Evolutionary conservation across 2,113 vertebrate genomes (phyloP).

Genomic region (Pluvianellus socialis): DNA sequence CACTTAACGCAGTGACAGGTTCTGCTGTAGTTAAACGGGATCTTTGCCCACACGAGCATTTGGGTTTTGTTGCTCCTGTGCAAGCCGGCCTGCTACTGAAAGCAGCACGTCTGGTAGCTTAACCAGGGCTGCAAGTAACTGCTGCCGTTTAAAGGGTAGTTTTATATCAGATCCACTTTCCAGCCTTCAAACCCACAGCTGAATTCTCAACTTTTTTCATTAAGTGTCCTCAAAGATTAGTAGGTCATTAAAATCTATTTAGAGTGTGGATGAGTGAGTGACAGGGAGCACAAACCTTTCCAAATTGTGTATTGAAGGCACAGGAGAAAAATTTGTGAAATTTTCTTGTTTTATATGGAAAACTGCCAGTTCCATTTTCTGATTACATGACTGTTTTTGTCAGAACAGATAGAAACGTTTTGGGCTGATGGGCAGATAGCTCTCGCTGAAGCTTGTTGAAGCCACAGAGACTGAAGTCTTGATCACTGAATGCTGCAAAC

Average conservation of each 20-base stretch:
- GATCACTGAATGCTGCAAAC: conserved; percentile 38
- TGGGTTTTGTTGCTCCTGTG: neutral
- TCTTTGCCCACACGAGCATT: neutral
- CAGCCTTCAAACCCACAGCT: neutral
- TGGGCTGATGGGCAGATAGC: conserved; percentile 54
- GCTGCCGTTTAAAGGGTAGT: neutral
- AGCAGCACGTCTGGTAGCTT: neutral
- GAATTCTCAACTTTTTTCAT: neutral
- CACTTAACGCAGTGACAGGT: neutral
- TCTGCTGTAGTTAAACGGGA: neutral
- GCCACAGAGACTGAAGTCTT: conserved; percentile 50
- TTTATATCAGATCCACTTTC: neutral
- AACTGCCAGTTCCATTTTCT: conserved; percentile 37
- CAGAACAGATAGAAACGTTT: conserved; percentile 56
- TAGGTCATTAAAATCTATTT: neutral
- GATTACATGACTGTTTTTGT: conserved; percentile 54
- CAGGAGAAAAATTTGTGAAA: neutral
- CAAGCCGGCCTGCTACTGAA: neutral
- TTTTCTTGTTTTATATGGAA: conserved; percentile 42
- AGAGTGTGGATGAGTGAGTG: neutral
- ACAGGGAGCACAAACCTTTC: neutral
- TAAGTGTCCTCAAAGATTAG: neutral
- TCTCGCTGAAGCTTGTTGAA: conserved; percentile 57
- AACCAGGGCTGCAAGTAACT: neutral
- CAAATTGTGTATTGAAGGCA: neutral